Base-by-base conservation (phyloP, 2,113 vertebrate genomes). In the Hydrochoerus hydrochaeris region DNA sequence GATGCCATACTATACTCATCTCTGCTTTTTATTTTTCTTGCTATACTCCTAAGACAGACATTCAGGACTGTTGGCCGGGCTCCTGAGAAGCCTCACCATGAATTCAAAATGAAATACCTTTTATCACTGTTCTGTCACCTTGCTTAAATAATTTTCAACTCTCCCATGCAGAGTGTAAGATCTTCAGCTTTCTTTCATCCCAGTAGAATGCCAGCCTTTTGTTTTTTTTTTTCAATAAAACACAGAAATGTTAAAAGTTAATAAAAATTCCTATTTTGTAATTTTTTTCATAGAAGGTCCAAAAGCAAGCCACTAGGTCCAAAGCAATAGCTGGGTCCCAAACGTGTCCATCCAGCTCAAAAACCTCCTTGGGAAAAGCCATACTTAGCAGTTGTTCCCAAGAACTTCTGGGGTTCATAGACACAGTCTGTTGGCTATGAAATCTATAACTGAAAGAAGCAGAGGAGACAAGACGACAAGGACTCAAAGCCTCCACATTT, bases 171-270 rank as follows among this genome's bases (percentile, higher is more conserved):
- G 14, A 78, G 3, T 28, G 3, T 63, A 71, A 77, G 12, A 82
- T 32, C n/a, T 92, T 84, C 57, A 58, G 41, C 38, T 88, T 85
- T 85, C 81, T 96, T 58, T 46, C 35, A 13, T 87, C 54, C 30
- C 24, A 35, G 24, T 2, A 1, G 35, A 92, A 8, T 46, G 10
- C 24, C 12, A 83, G 7, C 5, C 12, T 84, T 89, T 90, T 35
- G 4, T 32, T 92, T 90, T 81, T n/a, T n/a, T n/a, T 19, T 38
- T 60, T 96, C 44, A 92, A 46, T 67, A 69, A 95, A 89, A 95
- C 14, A n/a, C 38, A 65, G 32, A 83, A 93, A 71, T 0, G 13
- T 92, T 1, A 35, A 52, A 91, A 94, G 65, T 84, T 81, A 90
- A 71, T 52, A 60, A 91, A 88, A 93, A 30, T 22, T 28, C 17